phyloP scores from a whole-genome alignment of 2,113 vertebrate genomes.

The Cyanoramphus novaezelandiae region DNA sequence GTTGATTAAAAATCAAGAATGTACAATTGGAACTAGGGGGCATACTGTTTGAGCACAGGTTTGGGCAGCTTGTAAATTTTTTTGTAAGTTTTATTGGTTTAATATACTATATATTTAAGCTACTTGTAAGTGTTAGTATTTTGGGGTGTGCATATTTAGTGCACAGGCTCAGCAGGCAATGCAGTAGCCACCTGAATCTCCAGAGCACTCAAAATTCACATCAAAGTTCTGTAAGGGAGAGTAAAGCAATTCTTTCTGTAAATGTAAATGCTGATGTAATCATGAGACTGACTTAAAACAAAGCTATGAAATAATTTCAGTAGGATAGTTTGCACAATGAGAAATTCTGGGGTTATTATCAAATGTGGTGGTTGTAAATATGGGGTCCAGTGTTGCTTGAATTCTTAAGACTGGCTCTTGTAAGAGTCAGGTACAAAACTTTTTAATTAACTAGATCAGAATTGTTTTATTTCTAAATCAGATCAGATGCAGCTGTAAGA shows the following conservation, averaged over 20 bases:
- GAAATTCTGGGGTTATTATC: neutral
- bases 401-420: neutral
- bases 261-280: neutral
- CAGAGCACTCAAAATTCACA: neutral
- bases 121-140: neutral
- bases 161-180: neutral
- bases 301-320: neutral
- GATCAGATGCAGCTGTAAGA: neutral
- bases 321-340: neutral
- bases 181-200: neutral
- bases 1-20: neutral
- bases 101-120: neutral
- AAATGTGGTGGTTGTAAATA: neutral
- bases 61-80: neutral
- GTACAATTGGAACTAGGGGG: neutral
- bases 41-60: neutral
- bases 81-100: constrained; percentile 1
- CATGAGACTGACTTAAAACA: neutral
- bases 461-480: neutral
- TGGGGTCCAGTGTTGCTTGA: neutral
- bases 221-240: neutral
- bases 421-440: neutral
- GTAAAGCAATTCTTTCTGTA: neutral
- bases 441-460: neutral
- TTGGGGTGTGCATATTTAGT: neutral